Conservation (phyloP, 2,113 vertebrate species). For the Crotalus tigris region DNA sequence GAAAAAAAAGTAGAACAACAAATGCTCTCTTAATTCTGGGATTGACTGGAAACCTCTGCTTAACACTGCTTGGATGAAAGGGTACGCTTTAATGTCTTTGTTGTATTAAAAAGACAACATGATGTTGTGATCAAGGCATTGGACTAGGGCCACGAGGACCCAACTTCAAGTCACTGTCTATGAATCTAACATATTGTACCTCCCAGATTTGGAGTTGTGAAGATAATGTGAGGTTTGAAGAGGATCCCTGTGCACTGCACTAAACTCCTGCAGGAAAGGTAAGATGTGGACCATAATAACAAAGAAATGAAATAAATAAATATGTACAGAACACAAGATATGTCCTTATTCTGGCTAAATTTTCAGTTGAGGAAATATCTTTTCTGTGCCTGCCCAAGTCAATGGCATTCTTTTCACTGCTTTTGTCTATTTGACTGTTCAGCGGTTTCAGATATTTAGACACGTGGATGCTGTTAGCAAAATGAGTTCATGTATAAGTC, state of each 20-base stretch:
- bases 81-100: not conserved
- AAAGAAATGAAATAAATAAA: not conserved
- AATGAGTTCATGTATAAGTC: not conserved
- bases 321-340: not conserved
- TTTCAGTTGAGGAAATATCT: not conserved
- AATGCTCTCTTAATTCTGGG: not conserved
- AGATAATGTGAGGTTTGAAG: not conserved
- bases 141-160: not conserved
- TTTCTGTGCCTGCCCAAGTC: not conserved
- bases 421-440: not conserved
- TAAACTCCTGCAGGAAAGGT: not conserved
- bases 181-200: not conserved
- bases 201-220: not conserved
- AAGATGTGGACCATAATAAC: not conserved
- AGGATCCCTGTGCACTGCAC: not conserved
- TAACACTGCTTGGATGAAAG: not conserved
- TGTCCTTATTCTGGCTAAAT: not conserved
- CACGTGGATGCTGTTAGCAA: constrained; percentile 5
- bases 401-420: not conserved
- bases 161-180: not conserved
- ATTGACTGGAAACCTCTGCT: not conserved
- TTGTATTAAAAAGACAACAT: not conserved
- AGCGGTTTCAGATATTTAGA: not conserved
- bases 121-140: not conserved
- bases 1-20: not conserved